Conservation (phyloP, 2,797 vertebrate genomes). For the Acomys russatus region DNA sequence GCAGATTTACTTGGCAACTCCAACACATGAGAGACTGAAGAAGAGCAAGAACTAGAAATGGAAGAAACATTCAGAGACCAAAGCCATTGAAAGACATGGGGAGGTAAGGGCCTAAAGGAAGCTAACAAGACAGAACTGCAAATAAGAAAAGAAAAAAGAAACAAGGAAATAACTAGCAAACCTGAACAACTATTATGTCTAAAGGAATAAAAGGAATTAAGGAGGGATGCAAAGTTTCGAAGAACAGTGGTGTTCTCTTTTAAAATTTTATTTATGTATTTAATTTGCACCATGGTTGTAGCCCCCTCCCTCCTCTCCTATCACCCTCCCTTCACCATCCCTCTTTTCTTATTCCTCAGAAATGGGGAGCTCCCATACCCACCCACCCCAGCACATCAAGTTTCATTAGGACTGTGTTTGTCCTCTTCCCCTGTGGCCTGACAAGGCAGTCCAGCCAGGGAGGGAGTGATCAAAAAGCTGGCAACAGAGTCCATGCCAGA, state of each 20-base stretch:
- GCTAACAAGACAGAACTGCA: neutral
- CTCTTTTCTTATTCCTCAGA: too few relatives aligned
- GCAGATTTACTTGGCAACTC: conserved; percentile 66
- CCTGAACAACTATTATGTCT: neutral
- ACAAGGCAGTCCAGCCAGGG: too few relatives aligned
- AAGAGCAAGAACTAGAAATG: conserved; percentile 39
- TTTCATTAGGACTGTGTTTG: too few relatives aligned
- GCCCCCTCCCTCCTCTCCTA: too few relatives aligned
- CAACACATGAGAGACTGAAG: conserved; percentile 46
- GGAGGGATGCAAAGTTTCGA: neutral
- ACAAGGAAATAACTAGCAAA: conserved; percentile 36
- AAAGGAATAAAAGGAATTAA: conserved; percentile 24
- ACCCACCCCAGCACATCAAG: too few relatives aligned
- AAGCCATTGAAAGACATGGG: neutral
- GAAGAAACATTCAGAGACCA: conserved; percentile 42
- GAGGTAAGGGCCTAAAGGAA: conserved; percentile 1
- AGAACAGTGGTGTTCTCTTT: neutral
- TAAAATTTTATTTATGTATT: too few relatives aligned
- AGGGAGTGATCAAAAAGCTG: too few relatives aligned
- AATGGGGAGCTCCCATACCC: too few relatives aligned
- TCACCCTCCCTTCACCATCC: too few relatives aligned
- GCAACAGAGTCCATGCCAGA: too few relatives aligned
- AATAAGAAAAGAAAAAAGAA: conserved; percentile 69
- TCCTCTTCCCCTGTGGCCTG: too few relatives aligned
- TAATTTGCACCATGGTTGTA: too few relatives aligned